Percentiles rank a stretch among this genome's conserved stretches.
Evolutionary conservation across 2,888 invertebrate genomes (phyloP).

Genomic region (Ornithoptera alexandrae): DNA sequence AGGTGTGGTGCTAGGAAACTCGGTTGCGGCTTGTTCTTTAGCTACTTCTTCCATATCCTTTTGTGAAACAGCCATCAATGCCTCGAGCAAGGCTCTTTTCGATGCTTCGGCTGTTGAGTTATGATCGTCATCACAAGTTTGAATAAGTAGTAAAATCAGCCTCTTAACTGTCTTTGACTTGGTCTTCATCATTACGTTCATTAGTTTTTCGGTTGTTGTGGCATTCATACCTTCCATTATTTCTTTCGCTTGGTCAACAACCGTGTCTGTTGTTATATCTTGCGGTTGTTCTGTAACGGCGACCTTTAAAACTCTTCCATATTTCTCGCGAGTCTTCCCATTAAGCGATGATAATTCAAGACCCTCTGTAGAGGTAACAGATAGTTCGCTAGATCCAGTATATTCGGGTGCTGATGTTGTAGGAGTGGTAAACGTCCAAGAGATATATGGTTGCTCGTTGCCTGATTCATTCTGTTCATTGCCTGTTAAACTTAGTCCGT

Average conservation of each 20-base stretch:
- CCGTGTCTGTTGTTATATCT: constrained; percentile 82
- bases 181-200: constrained; percentile 91
- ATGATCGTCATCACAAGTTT: constrained; percentile 87
- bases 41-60: constrained; percentile 75
- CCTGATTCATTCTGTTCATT: constrained; percentile 49
- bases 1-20: constrained; percentile 46
- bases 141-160: constrained; percentile 86
- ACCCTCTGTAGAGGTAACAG: constrained; percentile 53
- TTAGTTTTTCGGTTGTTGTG: constrained; percentile 85
- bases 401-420: constrained; percentile 53
- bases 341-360: constrained; percentile 52
- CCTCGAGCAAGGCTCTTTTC: constrained; percentile 84
- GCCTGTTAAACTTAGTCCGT: constrained; percentile 76
- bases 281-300: constrained; percentile 74
- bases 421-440: constrained; percentile 52
- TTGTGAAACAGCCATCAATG: constrained; percentile 83
- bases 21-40: constrained; percentile 57
- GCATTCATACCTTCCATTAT: constrained; percentile 88
- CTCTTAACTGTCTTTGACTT: constrained; percentile 87
- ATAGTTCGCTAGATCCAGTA: constrained; percentile 55
- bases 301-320: constrained; percentile 60
- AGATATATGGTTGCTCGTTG: constrained; percentile 50
- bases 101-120: constrained; percentile 86
- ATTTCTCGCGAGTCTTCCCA: constrained; percentile 52
- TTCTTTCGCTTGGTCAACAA: constrained; percentile 85